Base-by-base conservation (phyloP, 1,140 invertebrate genomes). In the Achatina immaculata region DNA sequence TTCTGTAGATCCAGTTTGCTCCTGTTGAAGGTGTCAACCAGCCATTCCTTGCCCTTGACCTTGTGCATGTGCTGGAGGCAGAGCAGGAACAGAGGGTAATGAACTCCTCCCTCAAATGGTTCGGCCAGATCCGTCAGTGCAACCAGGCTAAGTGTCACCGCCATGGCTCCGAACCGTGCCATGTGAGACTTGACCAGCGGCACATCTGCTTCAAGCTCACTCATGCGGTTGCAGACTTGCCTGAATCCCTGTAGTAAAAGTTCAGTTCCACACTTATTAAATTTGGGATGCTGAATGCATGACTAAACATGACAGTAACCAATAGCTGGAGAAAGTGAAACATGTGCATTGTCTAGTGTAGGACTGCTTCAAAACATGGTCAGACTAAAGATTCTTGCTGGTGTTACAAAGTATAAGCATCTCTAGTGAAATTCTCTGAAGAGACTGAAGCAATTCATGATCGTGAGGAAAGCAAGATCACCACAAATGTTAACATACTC, bases 21-120 rank as follows among this genome's bases (percentile, higher is more conserved):
- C 40, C 95, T 95, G 87, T 95, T 95, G 90, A 96, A 97, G 65
- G 95, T 92, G 83, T 95, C 93, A 42, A 93, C 94, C 38, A 98
- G 92, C 89, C 94, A 94, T 42, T 94, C 93, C 89, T 95, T 95
- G 78, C 96, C 96, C 80, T 88, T 88, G 58, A 93, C 93, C 90
- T 95, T 96, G 88, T 95, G 94, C 80, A 98, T 93, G 87, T 95
- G 94, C 90, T 97, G 96, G 69, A 99, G 93, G 81, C 95, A 89
- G 45, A 97, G 93, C 80, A 98, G 92, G 88, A 98, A 97, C 69
- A 99, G 92, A 55, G 97, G 96, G 92, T 97, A 96, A 88, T 97
- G 95, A 75, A 94, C 93, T 2, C 96, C 97, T 87, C 95, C 95
- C 85, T 97, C 96, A 66, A 96, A 95, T 74, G 95, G 94, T 9